Evolutionary conservation across 2,113 vertebrate species (phyloP).

Genomic region (Boulengeromyrus knoepffleri): DNA sequence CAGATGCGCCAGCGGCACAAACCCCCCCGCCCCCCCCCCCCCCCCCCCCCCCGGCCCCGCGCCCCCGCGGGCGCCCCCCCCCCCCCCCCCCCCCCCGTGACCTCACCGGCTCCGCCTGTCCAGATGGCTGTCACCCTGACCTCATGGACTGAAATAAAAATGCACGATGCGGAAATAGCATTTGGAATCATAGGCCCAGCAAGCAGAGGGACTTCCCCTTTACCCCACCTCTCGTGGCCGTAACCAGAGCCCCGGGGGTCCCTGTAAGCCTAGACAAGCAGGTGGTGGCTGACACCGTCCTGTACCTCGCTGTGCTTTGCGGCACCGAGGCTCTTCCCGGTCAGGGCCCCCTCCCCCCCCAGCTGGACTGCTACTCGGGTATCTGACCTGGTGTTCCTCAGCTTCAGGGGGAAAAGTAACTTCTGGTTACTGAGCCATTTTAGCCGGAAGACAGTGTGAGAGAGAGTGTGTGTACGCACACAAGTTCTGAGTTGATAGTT

Average conservation of each 20-base stretch:
- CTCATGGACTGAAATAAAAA: constrained; percentile 2
- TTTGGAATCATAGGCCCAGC: background rate
- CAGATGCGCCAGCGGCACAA: no score
- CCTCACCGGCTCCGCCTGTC: background rate
- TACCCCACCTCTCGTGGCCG: constrained; percentile 9
- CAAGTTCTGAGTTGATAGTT: background rate
- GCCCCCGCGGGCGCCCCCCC: no score
- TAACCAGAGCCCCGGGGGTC: constrained; percentile 13
- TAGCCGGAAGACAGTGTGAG: background rate
- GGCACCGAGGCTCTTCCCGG: background rate
- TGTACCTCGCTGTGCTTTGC: background rate
- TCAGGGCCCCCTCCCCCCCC: background rate
- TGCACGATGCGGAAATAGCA: background rate
- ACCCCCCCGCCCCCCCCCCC: no score
- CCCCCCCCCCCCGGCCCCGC: no score
- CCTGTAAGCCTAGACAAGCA: background rate
- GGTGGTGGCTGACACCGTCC: background rate
- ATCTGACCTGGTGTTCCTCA: background rate
- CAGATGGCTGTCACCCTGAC: background rate
- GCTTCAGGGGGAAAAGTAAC: background rate
- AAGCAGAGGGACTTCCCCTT: background rate
- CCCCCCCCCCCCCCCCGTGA: background rate
- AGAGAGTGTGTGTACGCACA: background rate
- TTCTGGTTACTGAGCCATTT: background rate
- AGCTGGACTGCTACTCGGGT: background rate